Base-by-base conservation (phyloP, 2,888 invertebrate genomes). In the Tholera decimalis region DNA sequence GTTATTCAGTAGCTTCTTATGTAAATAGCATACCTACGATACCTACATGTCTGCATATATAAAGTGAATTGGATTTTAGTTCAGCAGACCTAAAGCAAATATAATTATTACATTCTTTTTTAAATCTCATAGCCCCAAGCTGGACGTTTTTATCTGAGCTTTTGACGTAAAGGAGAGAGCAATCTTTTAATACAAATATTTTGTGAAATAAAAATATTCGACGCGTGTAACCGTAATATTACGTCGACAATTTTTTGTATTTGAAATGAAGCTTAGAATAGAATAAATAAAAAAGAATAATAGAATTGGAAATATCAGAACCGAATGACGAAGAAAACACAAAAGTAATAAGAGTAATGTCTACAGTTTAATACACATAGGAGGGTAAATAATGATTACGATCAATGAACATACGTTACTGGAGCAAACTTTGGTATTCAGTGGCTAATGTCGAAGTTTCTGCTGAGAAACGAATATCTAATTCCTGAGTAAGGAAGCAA, bases 401-500 rank as follows among this genome's bases (percentile, higher is more conserved):
- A 72, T 73, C 59, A 77, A 75, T 66, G 67, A 74, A 72, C 61
- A 60, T 73, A 68, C 60, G 54, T 77, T 64, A 73, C 49, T 60
- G 61, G 58, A 67, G 55, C 68, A 74, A 83, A 80, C 81, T 83
- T 82, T 51, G 66, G 63, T 79, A 84, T 83, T 88, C 85, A 80
- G 68, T 67, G 70, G 83, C 81, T 85, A 86, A 83, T 87, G 77
- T 83, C 73, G 56, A 83, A 88, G 83, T 87, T 88, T 80, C 82
- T 83, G 85, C 84, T 84, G 86, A 89, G 85, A 78, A 89, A 86
- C 85, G 89, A 90, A 91, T 91, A 91, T 86, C 88, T 89, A 91
- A 90, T 91, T 89, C 91, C 88, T 88, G 84, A 83, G 83, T 85
- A 86, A 88, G 89, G 88, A 90, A 92, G 88, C 86, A 89, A 87